Conservation (phyloP, 2,113 vertebrate species). For the Centropristis striata region DNA sequence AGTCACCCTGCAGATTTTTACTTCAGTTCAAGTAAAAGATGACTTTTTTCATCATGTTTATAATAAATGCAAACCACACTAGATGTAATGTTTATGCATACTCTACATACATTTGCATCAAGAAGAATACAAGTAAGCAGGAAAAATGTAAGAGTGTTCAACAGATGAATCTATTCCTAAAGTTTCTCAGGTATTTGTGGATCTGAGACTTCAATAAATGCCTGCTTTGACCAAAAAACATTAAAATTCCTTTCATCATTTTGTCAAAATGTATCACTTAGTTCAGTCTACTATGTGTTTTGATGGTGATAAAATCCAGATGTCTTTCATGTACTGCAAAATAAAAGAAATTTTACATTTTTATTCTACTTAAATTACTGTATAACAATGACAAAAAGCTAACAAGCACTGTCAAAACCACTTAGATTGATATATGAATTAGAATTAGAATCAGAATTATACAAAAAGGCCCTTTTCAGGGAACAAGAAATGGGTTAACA, state of each 20-base stretch:
- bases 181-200: slow-evolving; percentile 28
- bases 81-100: background rate
- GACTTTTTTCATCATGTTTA: slow-evolving; percentile 13
- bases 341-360: too few relatives aligned
- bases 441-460: too few relatives aligned
- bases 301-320: background rate
- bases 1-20: background rate
- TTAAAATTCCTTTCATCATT: background rate
- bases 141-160: background rate
- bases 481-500: too few relatives aligned
- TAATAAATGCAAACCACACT: background rate
- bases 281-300: background rate
- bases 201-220: slow-evolving; percentile 66
- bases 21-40: background rate
- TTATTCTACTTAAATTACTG: too few relatives aligned
- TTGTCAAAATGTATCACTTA: background rate
- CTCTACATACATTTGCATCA: background rate
- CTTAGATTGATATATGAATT: too few relatives aligned
- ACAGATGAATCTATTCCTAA: background rate
- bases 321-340: background rate
- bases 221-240: slow-evolving; percentile 42
- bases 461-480: too few relatives aligned
- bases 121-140: background rate
- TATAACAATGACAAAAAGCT: too few relatives aligned
- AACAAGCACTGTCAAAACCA: too few relatives aligned